Base-by-base conservation (phyloP, 2,888 invertebrate genomes). In the Stegophylla sp. region DNA sequence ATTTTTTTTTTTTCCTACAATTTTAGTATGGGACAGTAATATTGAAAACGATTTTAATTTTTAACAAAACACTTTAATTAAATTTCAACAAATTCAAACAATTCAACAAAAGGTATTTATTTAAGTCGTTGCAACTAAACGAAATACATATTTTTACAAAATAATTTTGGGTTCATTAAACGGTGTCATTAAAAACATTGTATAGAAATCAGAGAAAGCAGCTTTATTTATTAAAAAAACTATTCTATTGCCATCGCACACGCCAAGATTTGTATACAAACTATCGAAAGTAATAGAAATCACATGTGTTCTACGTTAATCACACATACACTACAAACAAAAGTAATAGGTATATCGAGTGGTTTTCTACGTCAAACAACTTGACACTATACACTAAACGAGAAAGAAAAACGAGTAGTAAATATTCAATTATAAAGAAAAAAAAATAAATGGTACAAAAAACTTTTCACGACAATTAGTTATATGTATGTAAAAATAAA, bases 231-330 rank as follows among this genome's bases (percentile, higher is more conserved):
- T n/a, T n/a, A n/a, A n/a, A n/a, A 23, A 28, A 63, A 63, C 74
- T 48, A 74, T 63, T 20, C 15, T 63, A 66, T 64, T 23, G 51
- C n/a, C 34, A 74, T 74, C 34, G 48, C 63, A 48, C n/a, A n/a
- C n/a, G n/a, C n/a, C n/a, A n/a, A n/a, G n/a, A n/a, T 63, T 28
- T 74, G 23, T 64, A 61, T 41, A 64, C 64, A 26, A 66, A 66
- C 43, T 53, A 66, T 76, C 43, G 75, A 76, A 76, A 76, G 75
- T 76, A 76, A 76, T 66, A 76, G 75, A 76, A 76, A 76, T 66
- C 51, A 66, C 17, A 23, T 53, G 34, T 74, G 34, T 45, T 63
- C 17, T 23, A 13, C 26, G 41, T 75, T 64, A 64, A 20, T 53
- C 75, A 41, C 75, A 41, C 34, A 43, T 23, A 34, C 28, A 23